These are phyloP conservation scores for Fregetta grallaria DNA, from an alignment of 2,113 vertebrate species.

Conservation along the genomic window DNA sequence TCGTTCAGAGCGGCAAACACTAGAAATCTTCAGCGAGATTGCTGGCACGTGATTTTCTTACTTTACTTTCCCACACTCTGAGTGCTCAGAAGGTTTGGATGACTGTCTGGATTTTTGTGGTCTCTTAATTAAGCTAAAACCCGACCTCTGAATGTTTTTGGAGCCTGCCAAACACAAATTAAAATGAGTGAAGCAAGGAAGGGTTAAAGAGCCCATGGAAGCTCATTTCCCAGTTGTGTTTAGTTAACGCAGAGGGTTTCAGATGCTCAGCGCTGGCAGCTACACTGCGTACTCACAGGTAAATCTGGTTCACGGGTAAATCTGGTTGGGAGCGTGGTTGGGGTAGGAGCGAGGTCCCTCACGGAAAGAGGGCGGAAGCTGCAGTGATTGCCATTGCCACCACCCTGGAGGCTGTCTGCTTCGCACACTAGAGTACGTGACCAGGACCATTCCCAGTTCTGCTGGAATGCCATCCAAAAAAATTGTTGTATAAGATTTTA, in stretches of 20 bases:
- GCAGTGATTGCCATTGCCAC: neutral
- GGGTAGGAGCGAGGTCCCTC: neutral
- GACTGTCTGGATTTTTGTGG: slow-evolving; percentile 34
- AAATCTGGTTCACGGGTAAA: neutral
- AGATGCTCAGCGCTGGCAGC: neutral
- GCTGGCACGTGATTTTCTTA: neutral
- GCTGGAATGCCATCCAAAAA: neutral
- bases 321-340: neutral
- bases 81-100: slow-evolving; percentile 22
- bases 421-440: accelerated
- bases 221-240: neutral
- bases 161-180: slow-evolving; percentile 14
- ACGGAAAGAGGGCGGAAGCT: neutral
- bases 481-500: neutral
- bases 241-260: neutral
- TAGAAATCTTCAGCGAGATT: neutral
- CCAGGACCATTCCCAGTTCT: neutral
- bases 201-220: slow-evolving; percentile 9
- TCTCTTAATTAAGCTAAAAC: slow-evolving; percentile 50
- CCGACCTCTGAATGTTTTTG: neutral
- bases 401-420: neutral
- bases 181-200: neutral
- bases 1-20: neutral
- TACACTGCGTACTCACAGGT: neutral
- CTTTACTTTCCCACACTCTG: neutral